Percentiles rank a stretch among this genome's conserved stretches.
Evolutionary conservation across 1,140 invertebrate species (phyloP).

Genomic region (Cepaea nemoralis): DNA sequence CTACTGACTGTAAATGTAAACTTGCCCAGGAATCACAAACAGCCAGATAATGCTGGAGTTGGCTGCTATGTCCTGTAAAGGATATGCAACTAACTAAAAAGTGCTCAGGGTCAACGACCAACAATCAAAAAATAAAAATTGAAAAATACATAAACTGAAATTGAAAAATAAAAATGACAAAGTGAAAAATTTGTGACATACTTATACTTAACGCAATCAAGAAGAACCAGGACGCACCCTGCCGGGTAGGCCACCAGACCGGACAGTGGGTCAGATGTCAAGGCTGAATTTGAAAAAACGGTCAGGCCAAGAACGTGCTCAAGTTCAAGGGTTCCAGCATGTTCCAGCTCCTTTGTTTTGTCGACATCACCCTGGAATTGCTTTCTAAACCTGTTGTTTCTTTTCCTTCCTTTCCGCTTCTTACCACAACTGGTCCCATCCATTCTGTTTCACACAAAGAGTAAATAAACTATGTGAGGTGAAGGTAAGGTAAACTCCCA

Average conservation of each 20-base stretch:
- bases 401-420: not conserved
- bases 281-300: slow-evolving; percentile 31
- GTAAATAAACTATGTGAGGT: too few species aligned
- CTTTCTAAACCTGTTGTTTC: not conserved
- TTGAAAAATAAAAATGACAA: too few species aligned
- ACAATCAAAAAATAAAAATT: slow-evolving; percentile 66
- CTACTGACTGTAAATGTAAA: too few species aligned
- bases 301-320: slow-evolving; percentile 35
- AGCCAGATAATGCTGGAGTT: too few species aligned
- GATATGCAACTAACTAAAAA: too few species aligned
- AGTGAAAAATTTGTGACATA: too few species aligned
- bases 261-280: slow-evolving; percentile 28
- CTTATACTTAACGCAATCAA: slow-evolving; percentile 37
- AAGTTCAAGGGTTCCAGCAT: not conserved
- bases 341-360: not conserved
- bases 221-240: slow-evolving; percentile 20
- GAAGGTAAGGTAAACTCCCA: too few species aligned
- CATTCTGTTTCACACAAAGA: not conserved
- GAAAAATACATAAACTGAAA: slow-evolving; percentile 77
- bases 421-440: slow-evolving; percentile 1
- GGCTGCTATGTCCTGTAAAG: too few species aligned
- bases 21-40: too few species aligned
- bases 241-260: slow-evolving; percentile 34
- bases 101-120: too few species aligned
- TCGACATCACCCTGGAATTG: not conserved